Conservation (phyloP, 2,797 vertebrate species). For the Amblyraja radiata region DNA sequence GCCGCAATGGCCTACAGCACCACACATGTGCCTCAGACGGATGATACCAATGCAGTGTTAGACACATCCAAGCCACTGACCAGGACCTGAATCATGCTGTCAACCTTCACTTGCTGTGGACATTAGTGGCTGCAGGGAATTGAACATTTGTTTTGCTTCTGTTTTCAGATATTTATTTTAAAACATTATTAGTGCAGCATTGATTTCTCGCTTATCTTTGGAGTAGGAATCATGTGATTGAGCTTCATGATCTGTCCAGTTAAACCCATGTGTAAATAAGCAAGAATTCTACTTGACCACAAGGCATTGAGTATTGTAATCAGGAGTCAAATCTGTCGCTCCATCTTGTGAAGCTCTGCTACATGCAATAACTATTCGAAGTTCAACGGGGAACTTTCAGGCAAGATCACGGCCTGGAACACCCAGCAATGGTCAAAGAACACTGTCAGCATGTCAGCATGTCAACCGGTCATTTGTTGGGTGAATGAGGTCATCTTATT, state of each 20-base stretch:
- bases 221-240: background rate
- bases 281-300: background rate
- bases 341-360: background rate
- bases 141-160: background rate
- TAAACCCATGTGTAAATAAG: background rate
- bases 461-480: background rate
- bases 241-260: background rate
- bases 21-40: background rate
- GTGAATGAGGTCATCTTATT: background rate
- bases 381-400: slow-evolving; percentile 8
- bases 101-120: background rate
- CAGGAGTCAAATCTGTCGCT: background rate
- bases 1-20: background rate
- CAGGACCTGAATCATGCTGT: background rate
- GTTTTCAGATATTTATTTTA: background rate
- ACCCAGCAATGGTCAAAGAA: background rate
- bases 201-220: background rate
- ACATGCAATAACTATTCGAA: background rate
- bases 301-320: background rate
- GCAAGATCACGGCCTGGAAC: slow-evolving; percentile 9
- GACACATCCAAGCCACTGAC: background rate
- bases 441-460: background rate
- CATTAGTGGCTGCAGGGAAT: background rate
- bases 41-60: background rate
- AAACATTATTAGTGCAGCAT: background rate